phyloP scores from a whole-genome alignment of 2,797 vertebrate genomes.

The Meriones psammophilus region DNA sequence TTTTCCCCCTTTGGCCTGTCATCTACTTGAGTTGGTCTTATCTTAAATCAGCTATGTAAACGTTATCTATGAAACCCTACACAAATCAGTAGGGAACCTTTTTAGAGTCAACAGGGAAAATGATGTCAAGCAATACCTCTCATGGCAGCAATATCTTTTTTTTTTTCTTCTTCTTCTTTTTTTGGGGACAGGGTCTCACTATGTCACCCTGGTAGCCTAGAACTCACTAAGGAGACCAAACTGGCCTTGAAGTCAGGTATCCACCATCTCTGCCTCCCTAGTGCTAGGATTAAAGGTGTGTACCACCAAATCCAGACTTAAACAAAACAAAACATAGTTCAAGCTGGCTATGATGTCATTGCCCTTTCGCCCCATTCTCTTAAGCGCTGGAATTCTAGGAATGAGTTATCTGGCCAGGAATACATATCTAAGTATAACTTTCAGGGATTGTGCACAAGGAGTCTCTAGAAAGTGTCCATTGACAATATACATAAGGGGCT shows the following conservation, averaged over 20 bases:
- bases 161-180: background rate
- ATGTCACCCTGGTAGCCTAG: background rate
- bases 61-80: slow-evolving; percentile 35
- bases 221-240: background rate
- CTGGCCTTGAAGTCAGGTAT: background rate
- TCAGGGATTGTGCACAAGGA: background rate
- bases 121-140: background rate
- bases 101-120: slow-evolving; percentile 36
- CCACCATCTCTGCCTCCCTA: background rate
- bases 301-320: background rate
- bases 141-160: background rate
- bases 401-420: background rate
- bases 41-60: background rate
- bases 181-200: background rate
- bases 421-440: slow-evolving; percentile 39
- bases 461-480: background rate
- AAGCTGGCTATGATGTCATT: background rate
- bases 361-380: background rate
- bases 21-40: slow-evolving; percentile 35
- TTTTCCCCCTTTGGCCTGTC: background rate
- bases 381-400: background rate
- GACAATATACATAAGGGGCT: background rate
- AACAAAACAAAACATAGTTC: background rate
- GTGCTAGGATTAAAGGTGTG: background rate
- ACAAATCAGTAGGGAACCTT: background rate